Evolutionary conservation across 2,113 vertebrate genomes (phyloP).

Genomic region (Larimichthys crocea): DNA sequence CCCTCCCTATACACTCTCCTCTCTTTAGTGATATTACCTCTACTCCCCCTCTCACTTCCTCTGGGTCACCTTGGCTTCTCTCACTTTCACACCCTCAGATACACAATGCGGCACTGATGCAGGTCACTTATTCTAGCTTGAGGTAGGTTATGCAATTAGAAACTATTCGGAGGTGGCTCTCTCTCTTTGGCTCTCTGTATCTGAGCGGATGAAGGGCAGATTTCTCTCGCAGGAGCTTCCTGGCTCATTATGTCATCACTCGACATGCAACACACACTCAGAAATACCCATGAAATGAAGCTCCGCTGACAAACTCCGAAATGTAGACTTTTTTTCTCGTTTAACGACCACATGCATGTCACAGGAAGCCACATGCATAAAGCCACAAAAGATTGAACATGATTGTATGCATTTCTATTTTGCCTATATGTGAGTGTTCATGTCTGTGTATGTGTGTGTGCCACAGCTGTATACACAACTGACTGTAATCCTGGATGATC

Average conservation of each 20-base stretch:
- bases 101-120: constrained; percentile 5
- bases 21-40: constrained; percentile 37
- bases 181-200: constrained; percentile 21
- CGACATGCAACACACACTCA: constrained; percentile 21
- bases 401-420: constrained; percentile 32
- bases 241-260: constrained; percentile 58
- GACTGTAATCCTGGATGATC: constrained; percentile 86
- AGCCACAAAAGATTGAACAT: constrained; percentile 17
- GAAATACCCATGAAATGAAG: constrained; percentile 29
- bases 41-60: constrained; percentile 25
- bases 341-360: constrained; percentile 18
- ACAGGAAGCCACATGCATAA: not conserved
- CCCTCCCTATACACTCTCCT: constrained; percentile 7
- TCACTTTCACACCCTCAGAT: constrained; percentile 35
- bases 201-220: constrained; percentile 45
- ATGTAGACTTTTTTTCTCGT: not conserved
- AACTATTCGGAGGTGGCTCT: constrained; percentile 28
- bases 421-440: constrained; percentile 4
- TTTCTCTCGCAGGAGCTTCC: constrained; percentile 40
- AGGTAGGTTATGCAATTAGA: constrained; percentile 48
- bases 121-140: constrained; percentile 27
- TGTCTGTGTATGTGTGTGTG: constrained; percentile 31
- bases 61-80: constrained; percentile 62
- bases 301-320: constrained; percentile 20
- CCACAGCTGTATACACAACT: constrained; percentile 76